phyloP scores from a whole-genome alignment of 2,113 vertebrate species.

The Myodes glareolus region DNA sequence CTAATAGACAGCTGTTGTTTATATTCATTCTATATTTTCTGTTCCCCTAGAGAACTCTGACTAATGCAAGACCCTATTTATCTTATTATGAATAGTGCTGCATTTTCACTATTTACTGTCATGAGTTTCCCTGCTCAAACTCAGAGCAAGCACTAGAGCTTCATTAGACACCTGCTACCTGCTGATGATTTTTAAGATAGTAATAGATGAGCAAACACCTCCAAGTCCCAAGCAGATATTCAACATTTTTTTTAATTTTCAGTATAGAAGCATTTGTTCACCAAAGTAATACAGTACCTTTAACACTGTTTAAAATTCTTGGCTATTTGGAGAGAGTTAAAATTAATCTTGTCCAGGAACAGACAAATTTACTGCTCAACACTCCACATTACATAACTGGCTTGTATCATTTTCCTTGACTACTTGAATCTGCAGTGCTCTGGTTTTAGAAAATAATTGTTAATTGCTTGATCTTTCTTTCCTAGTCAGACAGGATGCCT shows the following conservation, averaged over 20 bases:
- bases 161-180: not conserved
- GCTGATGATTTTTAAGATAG: conserved; percentile 36
- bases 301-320: not conserved
- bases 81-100: not conserved
- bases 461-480: conserved; percentile 19
- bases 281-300: not conserved
- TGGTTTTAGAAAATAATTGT: not conserved
- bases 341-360: not conserved
- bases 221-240: not conserved
- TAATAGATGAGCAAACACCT: conserved; percentile 13
- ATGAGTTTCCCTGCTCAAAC: not conserved
- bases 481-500: not conserved
- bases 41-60: not conserved
- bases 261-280: not conserved
- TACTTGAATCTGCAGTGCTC: not conserved
- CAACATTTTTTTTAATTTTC: not conserved
- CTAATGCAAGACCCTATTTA: not conserved
- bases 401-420: conserved; percentile 3
- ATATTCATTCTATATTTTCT: not conserved
- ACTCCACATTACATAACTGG: not conserved
- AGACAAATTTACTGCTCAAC: not conserved
- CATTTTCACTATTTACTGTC: not conserved
- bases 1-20: not conserved
- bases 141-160: not conserved
- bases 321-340: not conserved